phyloP scores from a whole-genome alignment of 2,797 vertebrate genomes.

The Fistularia tabacaria region DNA sequence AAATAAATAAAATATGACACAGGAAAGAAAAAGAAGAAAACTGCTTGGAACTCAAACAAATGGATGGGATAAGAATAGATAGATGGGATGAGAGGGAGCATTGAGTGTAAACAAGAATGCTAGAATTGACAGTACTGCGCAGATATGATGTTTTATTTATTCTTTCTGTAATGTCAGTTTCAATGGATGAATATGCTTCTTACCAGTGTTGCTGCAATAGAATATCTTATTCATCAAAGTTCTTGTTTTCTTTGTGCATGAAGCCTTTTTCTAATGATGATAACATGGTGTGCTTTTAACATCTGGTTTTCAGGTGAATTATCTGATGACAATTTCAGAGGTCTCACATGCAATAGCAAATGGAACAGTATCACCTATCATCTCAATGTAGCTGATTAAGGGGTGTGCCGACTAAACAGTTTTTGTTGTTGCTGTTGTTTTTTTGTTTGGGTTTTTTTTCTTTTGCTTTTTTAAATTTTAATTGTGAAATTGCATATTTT shows the following conservation, averaged over 20 bases:
- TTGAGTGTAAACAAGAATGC: conserved; percentile 17
- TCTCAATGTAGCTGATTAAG: no score
- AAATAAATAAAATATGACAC: conserved; percentile 13
- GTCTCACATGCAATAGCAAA: no score
- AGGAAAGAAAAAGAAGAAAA: conserved; percentile 1
- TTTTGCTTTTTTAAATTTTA: no score
- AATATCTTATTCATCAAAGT: conserved; percentile 38
- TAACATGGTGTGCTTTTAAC: no score
- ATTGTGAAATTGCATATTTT: no score
- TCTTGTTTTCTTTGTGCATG: conserved; percentile 3
- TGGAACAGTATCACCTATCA: no score
- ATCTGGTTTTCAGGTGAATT: no score
- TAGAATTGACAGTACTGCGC: conserved; percentile 51
- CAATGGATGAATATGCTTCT: conserved; percentile 31
- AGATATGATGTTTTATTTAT: conserved; percentile 60
- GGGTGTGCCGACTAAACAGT: no score
- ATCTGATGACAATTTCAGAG: no score
- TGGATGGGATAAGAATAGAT: background rate
- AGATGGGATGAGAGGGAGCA: background rate
- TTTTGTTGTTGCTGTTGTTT: no score
- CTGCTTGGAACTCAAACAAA: conserved; percentile 8
- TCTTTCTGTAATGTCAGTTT: conserved; percentile 45
- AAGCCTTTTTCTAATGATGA: conserved; percentile 13
- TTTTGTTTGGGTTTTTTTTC: no score
- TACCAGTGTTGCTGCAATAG: conserved; percentile 39